Evolutionary conservation across 2,888 invertebrate species (phyloP), one percentile per base, ranked within the genome.

Genomic region (Venusia cambrica): DNA sequence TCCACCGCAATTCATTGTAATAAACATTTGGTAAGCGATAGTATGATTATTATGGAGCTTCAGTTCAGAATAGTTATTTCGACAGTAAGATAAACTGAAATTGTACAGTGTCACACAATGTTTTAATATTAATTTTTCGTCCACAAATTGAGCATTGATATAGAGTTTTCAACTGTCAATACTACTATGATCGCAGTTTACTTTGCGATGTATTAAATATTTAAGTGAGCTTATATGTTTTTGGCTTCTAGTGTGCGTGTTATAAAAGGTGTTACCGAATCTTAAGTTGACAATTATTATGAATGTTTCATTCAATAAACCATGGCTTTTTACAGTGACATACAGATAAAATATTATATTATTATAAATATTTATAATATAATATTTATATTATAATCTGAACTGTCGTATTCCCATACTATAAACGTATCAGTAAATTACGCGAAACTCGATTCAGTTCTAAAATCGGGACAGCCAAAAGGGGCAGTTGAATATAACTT

Each of bases 211-310:
- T 27, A 25, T 18, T 27, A 30, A 30, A 10, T 28, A 21, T 13
- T 20, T 21, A n/a, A 17, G 22, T 14, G 21, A 35, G 12, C 12
- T n/a, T n/a, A 29, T 32, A 22, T 18, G 8, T 12, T 22, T 21
- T 25, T 25, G 9, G 24, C 41, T 47, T 52, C 51, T 32, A 45
- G 49, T 43, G 52, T 38, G 48, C 32, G 24, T 35, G 26, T 11
- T 12, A 25, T 14, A 33, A 45, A 45, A 43, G 39, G 39, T 42
- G 46, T 37, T 45, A 46, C 41, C 20, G 37, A 36, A 35, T 19
- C 9, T 27, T 21, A 8, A 16, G 10, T 16, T 32, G n/a, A 1
- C 1, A 19, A 16, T 13, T 14, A 10, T 15, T 4, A 9, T 20
- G 10, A 30, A 30, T 16, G 12, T 18, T 18, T 21, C 6, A n/a